Evolutionary conservation across 1,140 invertebrate species (phyloP).

Genomic region (Bombus consobrinus): DNA sequence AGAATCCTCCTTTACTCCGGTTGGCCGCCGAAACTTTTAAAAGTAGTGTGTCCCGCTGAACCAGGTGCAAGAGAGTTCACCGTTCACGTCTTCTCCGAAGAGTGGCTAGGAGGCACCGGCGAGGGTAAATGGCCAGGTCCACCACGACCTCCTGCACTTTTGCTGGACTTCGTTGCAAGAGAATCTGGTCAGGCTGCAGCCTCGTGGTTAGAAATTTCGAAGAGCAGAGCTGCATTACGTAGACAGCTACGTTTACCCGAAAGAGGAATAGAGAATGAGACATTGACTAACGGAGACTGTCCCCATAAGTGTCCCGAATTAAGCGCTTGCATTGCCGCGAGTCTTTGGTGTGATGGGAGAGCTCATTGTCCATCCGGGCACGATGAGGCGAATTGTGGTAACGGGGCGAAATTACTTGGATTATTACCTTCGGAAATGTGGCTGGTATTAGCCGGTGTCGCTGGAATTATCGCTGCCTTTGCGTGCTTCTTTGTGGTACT

Average conservation of each 20-base stretch:
- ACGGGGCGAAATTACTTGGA: slow-evolving; percentile 78
- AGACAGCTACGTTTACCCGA: slow-evolving; percentile 84
- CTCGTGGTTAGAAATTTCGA: slow-evolving; percentile 89
- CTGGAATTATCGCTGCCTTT: slow-evolving; percentile 81
- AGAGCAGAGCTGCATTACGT: slow-evolving; percentile 85
- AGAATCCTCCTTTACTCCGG: slow-evolving; percentile 79
- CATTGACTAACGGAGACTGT: slow-evolving; percentile 84
- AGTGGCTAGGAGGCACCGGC: slow-evolving; percentile 84
- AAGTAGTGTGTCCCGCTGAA: slow-evolving; percentile 89
- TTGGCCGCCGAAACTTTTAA: slow-evolving; percentile 85
- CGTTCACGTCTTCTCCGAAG: slow-evolving; percentile 89
- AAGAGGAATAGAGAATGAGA: slow-evolving; percentile 84
- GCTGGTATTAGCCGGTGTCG: slow-evolving; percentile 79
- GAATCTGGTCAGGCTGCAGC: slow-evolving; percentile 88
- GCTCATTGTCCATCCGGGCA: slow-evolving; percentile 93
- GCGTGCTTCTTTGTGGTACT: slow-evolving; percentile 79
- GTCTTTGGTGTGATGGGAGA: slow-evolving; percentile 94
- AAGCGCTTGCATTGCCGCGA: slow-evolving; percentile 92
- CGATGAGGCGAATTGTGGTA: slow-evolving; percentile 90
- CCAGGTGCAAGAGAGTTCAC: slow-evolving; percentile 86
- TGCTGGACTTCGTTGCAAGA: slow-evolving; percentile 89
- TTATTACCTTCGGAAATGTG: slow-evolving; percentile 82
- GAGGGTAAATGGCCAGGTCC: slow-evolving; percentile 77
- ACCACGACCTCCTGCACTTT: slow-evolving; percentile 84
- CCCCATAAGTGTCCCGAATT: slow-evolving; percentile 92